A percentile compares a stretch with the other conserved stretches of the same genome.
These are phyloP conservation scores for Lasioglossum baleicum DNA, from an alignment of 1,140 invertebrate genomes.

Conservation along the genomic window DNA sequence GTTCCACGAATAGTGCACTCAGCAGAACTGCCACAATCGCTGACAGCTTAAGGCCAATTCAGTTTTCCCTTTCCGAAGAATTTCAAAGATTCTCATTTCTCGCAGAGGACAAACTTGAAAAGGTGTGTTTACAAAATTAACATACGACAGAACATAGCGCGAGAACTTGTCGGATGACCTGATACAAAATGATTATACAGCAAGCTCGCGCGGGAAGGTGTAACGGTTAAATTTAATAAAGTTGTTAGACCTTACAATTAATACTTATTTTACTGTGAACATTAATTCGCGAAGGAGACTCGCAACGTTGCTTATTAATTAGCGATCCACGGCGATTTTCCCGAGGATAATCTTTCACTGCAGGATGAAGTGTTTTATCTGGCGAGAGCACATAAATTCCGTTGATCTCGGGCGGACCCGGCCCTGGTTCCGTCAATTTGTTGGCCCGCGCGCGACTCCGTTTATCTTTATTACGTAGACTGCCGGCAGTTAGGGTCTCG, in stretches of 20 bases:
- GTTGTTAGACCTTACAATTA: no score
- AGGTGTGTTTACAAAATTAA: no score
- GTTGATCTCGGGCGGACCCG: background rate
- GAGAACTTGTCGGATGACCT: no score
- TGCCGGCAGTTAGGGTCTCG: slow-evolving; percentile 19
- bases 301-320: background rate
- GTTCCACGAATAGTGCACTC: background rate
- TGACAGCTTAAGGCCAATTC: background rate
- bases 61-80: no score
- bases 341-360: background rate
- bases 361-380: background rate
- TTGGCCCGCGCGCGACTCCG: slow-evolving; percentile 48
- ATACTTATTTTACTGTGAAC: no score
- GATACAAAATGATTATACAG: no score
- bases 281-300: no score
- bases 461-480: slow-evolving; percentile 67
- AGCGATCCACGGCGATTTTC: background rate
- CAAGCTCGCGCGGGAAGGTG: no score
- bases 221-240: no score
- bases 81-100: no score
- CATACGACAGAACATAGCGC: no score
- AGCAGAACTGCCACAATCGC: background rate
- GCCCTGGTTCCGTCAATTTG: slow-evolving; percentile 22
- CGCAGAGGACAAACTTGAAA: no score
- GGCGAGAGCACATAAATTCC: background rate